phyloP scores from a whole-genome alignment of 2,888 invertebrate species.

The Teleogryllus oceanicus region DNA sequence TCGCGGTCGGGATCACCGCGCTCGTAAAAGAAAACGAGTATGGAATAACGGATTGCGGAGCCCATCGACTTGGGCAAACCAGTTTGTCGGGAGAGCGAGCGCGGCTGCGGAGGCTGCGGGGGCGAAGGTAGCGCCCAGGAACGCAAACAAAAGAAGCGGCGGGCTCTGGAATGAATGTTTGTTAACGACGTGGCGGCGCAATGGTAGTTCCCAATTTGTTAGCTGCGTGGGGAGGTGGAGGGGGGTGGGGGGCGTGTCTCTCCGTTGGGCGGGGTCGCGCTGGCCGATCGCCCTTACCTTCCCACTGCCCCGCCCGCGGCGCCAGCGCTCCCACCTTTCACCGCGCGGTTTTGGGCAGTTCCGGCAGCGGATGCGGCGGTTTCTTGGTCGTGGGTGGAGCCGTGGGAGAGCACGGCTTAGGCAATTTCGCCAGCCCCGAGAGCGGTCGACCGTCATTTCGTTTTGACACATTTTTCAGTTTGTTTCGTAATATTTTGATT shows the following conservation, averaged over 20 bases:
- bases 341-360: too few species aligned
- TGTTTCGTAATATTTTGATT: too few species aligned
- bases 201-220: slow-evolving; percentile 18
- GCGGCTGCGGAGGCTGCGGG: not conserved
- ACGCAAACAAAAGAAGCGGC: not conserved
- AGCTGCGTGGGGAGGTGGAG: not conserved
- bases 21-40: not conserved
- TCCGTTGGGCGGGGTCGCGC: not conserved
- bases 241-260: not conserved
- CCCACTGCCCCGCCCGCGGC: too few species aligned
- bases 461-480: too few species aligned
- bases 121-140: not conserved
- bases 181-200: not conserved
- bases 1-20: not conserved
- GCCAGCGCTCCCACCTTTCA: too few species aligned
- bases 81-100: not conserved
- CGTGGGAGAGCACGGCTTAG: not conserved
- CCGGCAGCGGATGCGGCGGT: too few species aligned
- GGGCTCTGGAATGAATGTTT: not conserved
- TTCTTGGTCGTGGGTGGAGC: not conserved
- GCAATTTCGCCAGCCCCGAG: not conserved
- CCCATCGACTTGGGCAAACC: slow-evolving; percentile 1
- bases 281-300: not conserved
- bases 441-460: too few species aligned
- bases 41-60: not conserved